phyloP scores from a whole-genome alignment of 1,140 invertebrate species.

The Pectinophora gossypiella region DNA sequence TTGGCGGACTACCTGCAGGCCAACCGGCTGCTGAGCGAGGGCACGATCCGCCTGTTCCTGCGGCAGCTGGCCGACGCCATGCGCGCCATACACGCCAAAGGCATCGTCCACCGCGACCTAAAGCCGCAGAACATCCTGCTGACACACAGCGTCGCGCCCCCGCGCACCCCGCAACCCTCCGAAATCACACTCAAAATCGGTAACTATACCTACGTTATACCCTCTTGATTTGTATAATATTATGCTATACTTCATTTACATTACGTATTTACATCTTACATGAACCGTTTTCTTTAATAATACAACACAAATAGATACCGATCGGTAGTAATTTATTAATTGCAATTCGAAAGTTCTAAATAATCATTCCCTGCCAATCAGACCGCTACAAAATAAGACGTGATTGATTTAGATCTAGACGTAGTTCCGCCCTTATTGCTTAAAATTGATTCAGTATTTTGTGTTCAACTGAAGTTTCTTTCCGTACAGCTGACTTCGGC shows the following conservation, averaged over 20 bases:
- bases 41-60: constrained; percentile 96
- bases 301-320: too few relatives aligned
- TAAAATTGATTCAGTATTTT: constrained; percentile 1
- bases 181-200: constrained; percentile 97
- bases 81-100: constrained; percentile 96
- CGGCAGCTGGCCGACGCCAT: constrained; percentile 97
- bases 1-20: constrained; percentile 96
- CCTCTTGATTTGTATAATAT: too few relatives aligned
- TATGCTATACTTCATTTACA: too few relatives aligned
- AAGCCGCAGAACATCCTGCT: constrained; percentile 98
- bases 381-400: too few relatives aligned
- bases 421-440: too few relatives aligned
- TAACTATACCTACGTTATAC: too few relatives aligned
- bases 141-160: constrained; percentile 83
- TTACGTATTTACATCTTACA: too few relatives aligned
- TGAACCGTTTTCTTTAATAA: too few relatives aligned
- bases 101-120: constrained; percentile 98
- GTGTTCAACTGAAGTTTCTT: constrained; percentile 18
- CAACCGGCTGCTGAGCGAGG: constrained; percentile 95
- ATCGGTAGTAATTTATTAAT: too few relatives aligned
- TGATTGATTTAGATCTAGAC: too few relatives aligned
- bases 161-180: constrained; percentile 87
- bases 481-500: constrained; percentile 95
- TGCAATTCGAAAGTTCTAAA: too few relatives aligned
- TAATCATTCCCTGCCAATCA: too few relatives aligned